These are phyloP conservation scores for Stigmatopora nigra DNA, from an alignment of 2,113 vertebrate genomes.

Conservation along the genomic window DNA sequence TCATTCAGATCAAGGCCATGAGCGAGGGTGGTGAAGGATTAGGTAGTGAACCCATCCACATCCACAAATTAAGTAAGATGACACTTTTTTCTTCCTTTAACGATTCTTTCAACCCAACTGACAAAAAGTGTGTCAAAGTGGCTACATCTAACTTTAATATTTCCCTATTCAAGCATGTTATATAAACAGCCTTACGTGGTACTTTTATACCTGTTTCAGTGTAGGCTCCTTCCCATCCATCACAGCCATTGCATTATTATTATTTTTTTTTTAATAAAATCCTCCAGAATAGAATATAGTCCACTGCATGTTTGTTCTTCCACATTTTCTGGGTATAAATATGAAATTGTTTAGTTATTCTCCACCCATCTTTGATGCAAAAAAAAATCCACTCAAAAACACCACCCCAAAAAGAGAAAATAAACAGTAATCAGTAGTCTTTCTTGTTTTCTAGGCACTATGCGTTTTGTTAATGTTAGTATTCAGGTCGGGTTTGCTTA, in stretches of 20 bases:
- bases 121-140: conserved; percentile 38
- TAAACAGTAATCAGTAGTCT: conserved; percentile 20
- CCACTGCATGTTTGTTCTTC: conserved; percentile 52
- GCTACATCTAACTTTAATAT: conserved; percentile 45
- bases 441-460: conserved; percentile 13
- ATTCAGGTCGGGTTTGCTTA: background rate
- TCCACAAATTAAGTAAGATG: conserved; percentile 79
- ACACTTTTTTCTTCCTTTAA: background rate
- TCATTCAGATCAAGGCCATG: conserved; percentile 81
- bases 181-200: conserved; percentile 23
- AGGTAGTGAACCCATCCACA: conserved; percentile 85
- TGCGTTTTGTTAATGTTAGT: background rate
- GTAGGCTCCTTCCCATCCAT: conserved; percentile 56
- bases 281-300: conserved; percentile 52
- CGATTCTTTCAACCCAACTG: conserved; percentile 6
- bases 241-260: conserved; percentile 68
- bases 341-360: conserved; percentile 42
- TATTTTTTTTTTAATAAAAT: conserved; percentile 62
- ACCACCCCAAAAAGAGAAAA: no score
- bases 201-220: conserved; percentile 42
- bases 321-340: conserved; percentile 39
- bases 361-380: conserved; percentile 39
- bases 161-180: conserved; percentile 43
- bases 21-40: conserved; percentile 82
- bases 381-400: conserved; percentile 18